A percentile compares a stretch with the other conserved stretches of the same genome.
These are phyloP conservation scores for Choloepus hoffmanni DNA, from an alignment of 2,113 vertebrate genomes.

Conservation along the genomic window DNA sequence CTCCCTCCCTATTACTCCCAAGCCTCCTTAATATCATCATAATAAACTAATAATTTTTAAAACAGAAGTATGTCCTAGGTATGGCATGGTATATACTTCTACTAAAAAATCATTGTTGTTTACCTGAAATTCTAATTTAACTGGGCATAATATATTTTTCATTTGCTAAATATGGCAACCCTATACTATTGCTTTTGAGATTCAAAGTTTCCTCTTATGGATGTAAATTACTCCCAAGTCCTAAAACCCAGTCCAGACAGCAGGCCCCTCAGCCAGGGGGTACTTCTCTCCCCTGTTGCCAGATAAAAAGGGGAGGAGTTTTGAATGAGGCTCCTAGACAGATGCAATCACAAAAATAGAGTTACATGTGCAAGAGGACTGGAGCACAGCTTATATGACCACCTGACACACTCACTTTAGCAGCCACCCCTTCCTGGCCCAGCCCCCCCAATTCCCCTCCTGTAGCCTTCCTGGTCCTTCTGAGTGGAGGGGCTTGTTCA, in stretches of 20 bases:
- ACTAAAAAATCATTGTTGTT: background rate
- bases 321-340: background rate
- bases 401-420: rapidly evolving
- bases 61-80: background rate
- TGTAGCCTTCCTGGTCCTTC: background rate
- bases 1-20: background rate
- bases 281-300: background rate
- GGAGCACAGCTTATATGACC: background rate
- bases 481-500: background rate
- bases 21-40: background rate
- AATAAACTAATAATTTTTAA: background rate
- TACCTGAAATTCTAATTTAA: background rate
- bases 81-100: background rate
- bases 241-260: background rate
- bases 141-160: background rate
- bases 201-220: background rate
- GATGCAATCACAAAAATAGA: background rate
- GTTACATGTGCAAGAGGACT: background rate
- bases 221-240: background rate
- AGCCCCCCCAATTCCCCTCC: too few species aligned
- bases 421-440: background rate
- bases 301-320: constrained; percentile 5
- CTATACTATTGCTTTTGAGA: background rate
- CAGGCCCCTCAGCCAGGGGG: background rate
- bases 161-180: background rate